Conservation (phyloP, 1,140 invertebrate species). For the Asbolus verrucosus region DNA sequence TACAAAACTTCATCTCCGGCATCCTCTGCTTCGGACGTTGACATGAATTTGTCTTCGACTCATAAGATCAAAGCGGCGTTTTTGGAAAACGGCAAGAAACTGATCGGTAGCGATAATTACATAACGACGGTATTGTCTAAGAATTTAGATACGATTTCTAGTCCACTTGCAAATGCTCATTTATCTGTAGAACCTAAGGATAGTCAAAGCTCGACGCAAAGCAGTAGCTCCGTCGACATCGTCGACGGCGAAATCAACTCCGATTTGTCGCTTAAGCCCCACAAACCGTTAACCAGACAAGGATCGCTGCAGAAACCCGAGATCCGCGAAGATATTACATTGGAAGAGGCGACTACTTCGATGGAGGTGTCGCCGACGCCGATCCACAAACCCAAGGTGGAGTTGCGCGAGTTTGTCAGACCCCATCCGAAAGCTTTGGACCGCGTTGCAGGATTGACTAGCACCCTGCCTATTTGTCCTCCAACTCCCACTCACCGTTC, state of each 20-base stretch:
- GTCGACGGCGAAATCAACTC: slow-evolving; percentile 51
- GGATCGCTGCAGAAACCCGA: slow-evolving; percentile 36
- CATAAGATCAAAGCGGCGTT: slow-evolving; percentile 68
- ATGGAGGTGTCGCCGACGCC: slow-evolving; percentile 47
- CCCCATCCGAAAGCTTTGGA: slow-evolving; percentile 71
- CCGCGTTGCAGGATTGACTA: slow-evolving; percentile 66
- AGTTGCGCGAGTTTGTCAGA: slow-evolving; percentile 58
- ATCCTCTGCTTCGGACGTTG: slow-evolving; percentile 48
- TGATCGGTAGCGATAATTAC: slow-evolving; percentile 76
- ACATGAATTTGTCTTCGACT: slow-evolving; percentile 64
- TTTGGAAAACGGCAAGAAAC: slow-evolving; percentile 69
- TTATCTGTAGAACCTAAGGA: slow-evolving; percentile 58
- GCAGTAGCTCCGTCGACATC: slow-evolving; percentile 55
- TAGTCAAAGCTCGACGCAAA: slow-evolving; percentile 61
- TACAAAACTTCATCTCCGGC: slow-evolving; percentile 48
- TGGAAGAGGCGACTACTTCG: too few relatives aligned
- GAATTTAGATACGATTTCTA: slow-evolving; percentile 66
- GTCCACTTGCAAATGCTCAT: slow-evolving; percentile 61
- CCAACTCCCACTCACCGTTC: slow-evolving; percentile 87
- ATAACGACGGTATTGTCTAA: slow-evolving; percentile 72
- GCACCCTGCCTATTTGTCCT: slow-evolving; percentile 71
- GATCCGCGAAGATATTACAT: slow-evolving; percentile 35
- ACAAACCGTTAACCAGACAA: slow-evolving; percentile 72
- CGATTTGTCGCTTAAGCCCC: slow-evolving; percentile 65
- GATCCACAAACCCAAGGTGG: slow-evolving; percentile 47